Percentiles rank a stretch among this genome's conserved stretches.
phyloP scores from a whole-genome alignment of 2,888 invertebrate genomes.

The Cerceris ruficornis region DNA sequence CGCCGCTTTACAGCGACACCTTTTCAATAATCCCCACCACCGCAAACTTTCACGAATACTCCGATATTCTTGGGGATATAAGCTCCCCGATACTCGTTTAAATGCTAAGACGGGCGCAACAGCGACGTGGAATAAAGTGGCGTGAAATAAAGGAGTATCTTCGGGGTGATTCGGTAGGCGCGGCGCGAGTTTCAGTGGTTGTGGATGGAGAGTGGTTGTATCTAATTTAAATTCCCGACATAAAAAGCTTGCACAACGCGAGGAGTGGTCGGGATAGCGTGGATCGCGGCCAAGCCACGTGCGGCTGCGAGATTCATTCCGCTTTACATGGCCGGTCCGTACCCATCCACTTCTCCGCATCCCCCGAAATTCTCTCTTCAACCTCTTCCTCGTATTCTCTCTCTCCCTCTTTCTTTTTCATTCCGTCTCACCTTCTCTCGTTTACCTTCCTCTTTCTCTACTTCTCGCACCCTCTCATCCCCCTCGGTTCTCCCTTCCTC shows the following conservation, averaged over 20 bases:
- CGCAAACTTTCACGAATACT: background rate
- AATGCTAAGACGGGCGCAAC: slow-evolving; percentile 61
- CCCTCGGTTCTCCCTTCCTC: slow-evolving; percentile 18
- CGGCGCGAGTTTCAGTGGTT: slow-evolving; percentile 70
- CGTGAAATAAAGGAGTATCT: slow-evolving; percentile 70
- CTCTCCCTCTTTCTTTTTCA: background rate
- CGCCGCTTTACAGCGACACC: background rate
- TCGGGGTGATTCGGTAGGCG: slow-evolving; percentile 70
- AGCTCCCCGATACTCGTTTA: slow-evolving; percentile 47
- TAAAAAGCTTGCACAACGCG: slow-evolving; percentile 76
- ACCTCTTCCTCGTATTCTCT: slow-evolving; percentile 26
- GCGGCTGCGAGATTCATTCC: slow-evolving; percentile 80
- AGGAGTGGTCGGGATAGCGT: slow-evolving; percentile 72
- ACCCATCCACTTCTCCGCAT: slow-evolving; percentile 67
- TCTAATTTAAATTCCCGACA: slow-evolving; percentile 80
- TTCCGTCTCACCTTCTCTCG: background rate
- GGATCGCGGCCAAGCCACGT: slow-evolving; percentile 80
- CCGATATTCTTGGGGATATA: background rate
- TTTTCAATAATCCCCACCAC: background rate
- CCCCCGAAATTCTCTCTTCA: slow-evolving; percentile 59
- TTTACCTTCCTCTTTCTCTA: background rate
- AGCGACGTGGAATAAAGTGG: slow-evolving; percentile 63
- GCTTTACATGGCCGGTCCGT: slow-evolving; percentile 76
- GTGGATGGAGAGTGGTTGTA: slow-evolving; percentile 75
- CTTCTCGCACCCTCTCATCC: slow-evolving; percentile 14